phyloP scores from a whole-genome alignment of 2,113 vertebrate genomes.

The Oxyura jamaicensis region DNA sequence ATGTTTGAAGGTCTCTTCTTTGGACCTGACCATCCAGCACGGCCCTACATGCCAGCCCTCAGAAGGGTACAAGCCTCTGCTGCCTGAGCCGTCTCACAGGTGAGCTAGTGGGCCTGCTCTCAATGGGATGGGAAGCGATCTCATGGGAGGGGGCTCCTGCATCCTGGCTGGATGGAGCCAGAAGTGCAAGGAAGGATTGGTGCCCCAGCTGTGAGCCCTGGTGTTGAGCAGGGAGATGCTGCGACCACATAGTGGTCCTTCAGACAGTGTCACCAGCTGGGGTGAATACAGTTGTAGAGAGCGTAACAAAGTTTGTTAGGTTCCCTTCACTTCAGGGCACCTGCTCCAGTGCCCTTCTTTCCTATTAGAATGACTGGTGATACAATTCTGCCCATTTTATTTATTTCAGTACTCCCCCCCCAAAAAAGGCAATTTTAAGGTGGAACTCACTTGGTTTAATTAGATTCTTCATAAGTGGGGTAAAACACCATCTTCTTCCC shows the following conservation, averaged over 20 bases:
- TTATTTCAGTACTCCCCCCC: background rate
- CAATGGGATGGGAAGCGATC: background rate
- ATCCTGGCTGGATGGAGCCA: background rate
- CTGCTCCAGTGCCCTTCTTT: background rate
- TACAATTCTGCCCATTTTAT: background rate
- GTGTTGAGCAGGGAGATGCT: background rate
- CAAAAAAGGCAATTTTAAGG: background rate
- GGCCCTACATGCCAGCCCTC: background rate
- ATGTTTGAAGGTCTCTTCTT: background rate
- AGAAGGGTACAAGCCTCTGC: background rate
- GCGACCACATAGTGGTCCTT: background rate
- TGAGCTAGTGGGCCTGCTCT: rapidly evolving
- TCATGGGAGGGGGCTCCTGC: background rate
- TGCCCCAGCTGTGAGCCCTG: background rate
- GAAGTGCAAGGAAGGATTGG: rapidly evolving
- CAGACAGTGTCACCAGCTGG: background rate
- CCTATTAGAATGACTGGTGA: too few species aligned
- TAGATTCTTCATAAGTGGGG: background rate
- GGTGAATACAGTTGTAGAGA: rapidly evolving
- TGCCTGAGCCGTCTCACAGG: background rate
- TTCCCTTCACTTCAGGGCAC: background rate
- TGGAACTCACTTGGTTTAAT: background rate
- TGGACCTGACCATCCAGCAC: background rate
- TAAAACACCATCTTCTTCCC: background rate
- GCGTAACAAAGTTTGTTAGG: background rate